Conservation (phyloP, 2,888 invertebrate genomes). For the Lithophane semibrunnea region DNA sequence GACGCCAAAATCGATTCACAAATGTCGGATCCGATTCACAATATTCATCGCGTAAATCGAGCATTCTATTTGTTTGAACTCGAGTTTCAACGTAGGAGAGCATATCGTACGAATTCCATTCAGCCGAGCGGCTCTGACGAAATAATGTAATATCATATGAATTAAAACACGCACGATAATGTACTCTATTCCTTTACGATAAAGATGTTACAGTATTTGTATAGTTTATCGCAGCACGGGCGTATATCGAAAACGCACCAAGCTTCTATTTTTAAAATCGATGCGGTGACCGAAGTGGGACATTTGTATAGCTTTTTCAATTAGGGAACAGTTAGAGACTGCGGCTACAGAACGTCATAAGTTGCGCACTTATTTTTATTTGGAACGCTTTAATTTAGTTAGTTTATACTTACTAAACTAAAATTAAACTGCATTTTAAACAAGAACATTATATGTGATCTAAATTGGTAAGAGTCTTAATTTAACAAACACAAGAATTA, state of each 20-base stretch:
- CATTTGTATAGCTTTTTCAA: constrained; percentile 85
- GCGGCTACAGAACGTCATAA: constrained; percentile 46
- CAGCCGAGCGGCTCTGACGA: constrained; percentile 72
- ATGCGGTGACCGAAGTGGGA: constrained; percentile 89
- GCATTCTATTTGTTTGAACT: constrained; percentile 85
- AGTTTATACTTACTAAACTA: neutral
- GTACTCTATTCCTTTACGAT: constrained; percentile 68
- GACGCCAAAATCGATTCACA: constrained; percentile 68
- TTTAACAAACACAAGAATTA: constrained; percentile 3
- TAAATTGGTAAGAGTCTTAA: constrained; percentile 2
- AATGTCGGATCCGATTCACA: constrained; percentile 74
- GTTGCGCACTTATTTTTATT: constrained; percentile 31
- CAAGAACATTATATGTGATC: neutral
- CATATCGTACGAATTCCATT: constrained; percentile 86
- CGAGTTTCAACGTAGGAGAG: constrained; percentile 84
- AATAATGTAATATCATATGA: constrained; percentile 72
- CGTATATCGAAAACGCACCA: constrained; percentile 87
- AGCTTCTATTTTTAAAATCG: constrained; percentile 89
- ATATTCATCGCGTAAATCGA: constrained; percentile 81
- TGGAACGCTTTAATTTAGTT: constrained; percentile 9
- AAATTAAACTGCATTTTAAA: constrained; percentile 11
- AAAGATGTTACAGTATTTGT: constrained; percentile 66
- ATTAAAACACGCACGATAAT: constrained; percentile 68
- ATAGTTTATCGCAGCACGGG: constrained; percentile 77
- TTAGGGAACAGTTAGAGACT: constrained; percentile 80